Percentiles rank a stretch among this genome's conserved stretches.
phyloP scores from a whole-genome alignment of 2,888 invertebrate species.

The Parnassius mnemosyne region DNA sequence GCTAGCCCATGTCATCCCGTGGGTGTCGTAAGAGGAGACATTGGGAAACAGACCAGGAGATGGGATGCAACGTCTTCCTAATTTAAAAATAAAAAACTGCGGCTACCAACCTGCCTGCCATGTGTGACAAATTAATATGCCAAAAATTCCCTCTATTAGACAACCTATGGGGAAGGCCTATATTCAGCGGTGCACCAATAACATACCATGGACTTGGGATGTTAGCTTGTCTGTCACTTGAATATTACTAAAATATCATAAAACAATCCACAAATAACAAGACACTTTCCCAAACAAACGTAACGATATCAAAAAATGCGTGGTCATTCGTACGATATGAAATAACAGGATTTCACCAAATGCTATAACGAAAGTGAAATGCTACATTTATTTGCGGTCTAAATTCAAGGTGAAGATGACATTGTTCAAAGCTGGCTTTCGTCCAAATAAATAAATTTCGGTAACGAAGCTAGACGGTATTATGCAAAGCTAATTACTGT shows the following conservation, averaged over 20 bases:
- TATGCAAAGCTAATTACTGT: conserved; percentile 28
- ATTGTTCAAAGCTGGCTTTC: conserved; percentile 54
- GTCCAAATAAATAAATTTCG: conserved; percentile 45
- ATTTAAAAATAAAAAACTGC: too few relatives aligned
- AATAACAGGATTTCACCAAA: conserved; percentile 33
- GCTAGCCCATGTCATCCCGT: too few relatives aligned
- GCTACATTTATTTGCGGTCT: conserved; percentile 58
- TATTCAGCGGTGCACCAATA: too few relatives aligned
- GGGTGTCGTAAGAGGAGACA: too few relatives aligned
- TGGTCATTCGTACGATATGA: background rate
- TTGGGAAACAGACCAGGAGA: too few relatives aligned
- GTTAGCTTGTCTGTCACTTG: too few relatives aligned
- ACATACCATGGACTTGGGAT: too few relatives aligned
- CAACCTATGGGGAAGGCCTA: too few relatives aligned
- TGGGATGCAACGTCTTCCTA: too few relatives aligned
- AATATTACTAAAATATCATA: background rate
- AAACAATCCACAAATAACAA: background rate
- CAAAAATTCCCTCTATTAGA: too few relatives aligned
- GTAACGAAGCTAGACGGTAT: conserved; percentile 29
- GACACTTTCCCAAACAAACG: conserved; percentile 1
- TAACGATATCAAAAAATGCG: background rate
- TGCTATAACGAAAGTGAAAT: conserved; percentile 43
- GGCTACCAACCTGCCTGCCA: too few relatives aligned
- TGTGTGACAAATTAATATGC: too few relatives aligned
- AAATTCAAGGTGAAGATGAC: conserved; percentile 59